Percentiles rank a stretch among this genome's conserved stretches.
Conservation (phyloP, 2,888 invertebrate genomes). For the Drosophila longiperda region DNA sequence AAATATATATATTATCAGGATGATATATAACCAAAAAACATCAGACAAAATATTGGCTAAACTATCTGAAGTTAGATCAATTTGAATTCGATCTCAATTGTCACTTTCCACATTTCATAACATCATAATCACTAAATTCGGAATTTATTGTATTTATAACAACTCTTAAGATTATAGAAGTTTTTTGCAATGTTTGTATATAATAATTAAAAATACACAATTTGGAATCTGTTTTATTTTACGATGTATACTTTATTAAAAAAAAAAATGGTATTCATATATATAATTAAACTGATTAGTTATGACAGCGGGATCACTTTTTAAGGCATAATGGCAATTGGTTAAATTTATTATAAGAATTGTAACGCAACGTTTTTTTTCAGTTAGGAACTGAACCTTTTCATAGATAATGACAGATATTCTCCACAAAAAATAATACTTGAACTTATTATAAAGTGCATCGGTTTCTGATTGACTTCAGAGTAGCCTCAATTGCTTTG, state of each 20-base stretch:
- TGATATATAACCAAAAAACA: not conserved
- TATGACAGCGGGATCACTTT: not conserved
- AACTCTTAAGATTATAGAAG: not conserved
- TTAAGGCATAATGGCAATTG: not conserved
- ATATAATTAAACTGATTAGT: not conserved
- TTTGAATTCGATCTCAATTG: not conserved
- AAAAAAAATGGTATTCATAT: not conserved
- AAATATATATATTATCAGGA: not conserved
- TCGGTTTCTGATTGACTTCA: not conserved
- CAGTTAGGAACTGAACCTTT: not conserved
- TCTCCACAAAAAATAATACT: not conserved
- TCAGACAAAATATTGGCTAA: not conserved
- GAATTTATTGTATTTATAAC: not conserved
- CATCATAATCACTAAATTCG: not conserved
- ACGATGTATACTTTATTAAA: not conserved
- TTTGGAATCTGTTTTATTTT: not conserved
- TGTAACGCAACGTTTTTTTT: not conserved
- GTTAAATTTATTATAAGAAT: not conserved
- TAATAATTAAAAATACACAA: not conserved
- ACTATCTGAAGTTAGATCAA: not conserved
- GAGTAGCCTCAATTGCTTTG: slow-evolving; percentile 53
- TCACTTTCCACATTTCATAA: not conserved
- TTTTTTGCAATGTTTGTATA: not conserved
- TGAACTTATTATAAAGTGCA: not conserved
- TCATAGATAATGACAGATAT: not conserved